Percentiles rank a stretch among this genome's conserved stretches.
These are phyloP conservation scores for Pseudococcus viburni DNA, from an alignment of 2,888 invertebrate species.

Conservation along the genomic window DNA sequence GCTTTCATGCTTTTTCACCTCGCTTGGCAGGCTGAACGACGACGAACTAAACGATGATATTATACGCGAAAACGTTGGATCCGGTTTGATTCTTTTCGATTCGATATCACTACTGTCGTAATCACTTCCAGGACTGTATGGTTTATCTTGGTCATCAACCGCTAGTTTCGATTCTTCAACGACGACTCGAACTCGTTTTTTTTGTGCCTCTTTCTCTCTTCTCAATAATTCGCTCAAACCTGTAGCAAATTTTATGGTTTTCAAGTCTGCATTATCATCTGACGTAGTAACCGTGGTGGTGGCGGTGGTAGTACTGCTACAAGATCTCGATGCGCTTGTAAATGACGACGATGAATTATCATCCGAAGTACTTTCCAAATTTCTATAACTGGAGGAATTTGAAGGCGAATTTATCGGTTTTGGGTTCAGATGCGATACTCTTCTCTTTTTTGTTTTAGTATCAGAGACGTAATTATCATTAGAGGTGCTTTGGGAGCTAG, in stretches of 20 bases:
- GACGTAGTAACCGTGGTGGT: neutral
- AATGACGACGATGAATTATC: neutral
- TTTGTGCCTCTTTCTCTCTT: neutral
- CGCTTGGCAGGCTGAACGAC: neutral
- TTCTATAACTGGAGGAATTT: neutral
- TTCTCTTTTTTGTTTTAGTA: neutral
- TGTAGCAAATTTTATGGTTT: constrained; percentile 16
- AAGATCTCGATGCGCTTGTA: neutral
- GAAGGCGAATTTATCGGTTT: neutral
- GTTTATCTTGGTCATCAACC: neutral
- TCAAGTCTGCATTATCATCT: constrained; percentile 11
- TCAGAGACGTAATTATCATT: neutral
- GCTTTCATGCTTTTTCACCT: neutral
- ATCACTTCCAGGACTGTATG: constrained; percentile 11
- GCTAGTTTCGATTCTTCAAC: neutral
- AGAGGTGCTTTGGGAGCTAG: neutral
- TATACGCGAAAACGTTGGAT: neutral
- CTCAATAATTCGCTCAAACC: neutral
- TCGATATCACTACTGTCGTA: neutral
- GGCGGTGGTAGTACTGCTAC: too few relatives aligned
- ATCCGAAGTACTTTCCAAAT: neutral
- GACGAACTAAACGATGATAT: neutral
- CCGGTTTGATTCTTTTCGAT: neutral
- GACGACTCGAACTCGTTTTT: neutral
- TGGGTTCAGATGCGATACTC: neutral